These are phyloP conservation scores for Corydoras maculifer DNA, from an alignment of 2,113 vertebrate genomes.

Conservation along the genomic window DNA sequence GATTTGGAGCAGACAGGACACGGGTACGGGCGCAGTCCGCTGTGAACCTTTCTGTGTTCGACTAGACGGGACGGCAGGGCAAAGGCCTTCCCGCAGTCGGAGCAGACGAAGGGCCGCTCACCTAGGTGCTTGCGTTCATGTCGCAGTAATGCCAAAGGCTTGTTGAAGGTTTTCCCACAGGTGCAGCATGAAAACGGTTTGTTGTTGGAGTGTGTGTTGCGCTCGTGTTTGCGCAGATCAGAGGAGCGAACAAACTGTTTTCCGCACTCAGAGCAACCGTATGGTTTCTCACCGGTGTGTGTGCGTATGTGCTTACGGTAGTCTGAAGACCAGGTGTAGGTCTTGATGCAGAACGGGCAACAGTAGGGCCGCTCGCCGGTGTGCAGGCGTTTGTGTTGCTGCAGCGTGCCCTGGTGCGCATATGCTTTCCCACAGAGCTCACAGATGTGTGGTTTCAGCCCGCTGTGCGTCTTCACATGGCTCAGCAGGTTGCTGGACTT, in stretches of 20 bases:
- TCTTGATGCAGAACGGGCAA: constrained; percentile 65
- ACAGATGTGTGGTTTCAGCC: constrained; percentile 70
- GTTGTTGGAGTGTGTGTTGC: constrained; percentile 72
- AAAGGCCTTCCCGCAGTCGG: constrained; percentile 68
- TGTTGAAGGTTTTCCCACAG: constrained; percentile 76
- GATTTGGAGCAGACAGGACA: constrained; percentile 57
- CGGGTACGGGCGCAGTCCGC: constrained; percentile 42
- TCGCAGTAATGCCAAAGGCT: constrained; percentile 69
- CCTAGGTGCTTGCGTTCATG: constrained; percentile 77
- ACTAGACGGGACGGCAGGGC: constrained; percentile 72
- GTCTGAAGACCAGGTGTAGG: constrained; percentile 69
- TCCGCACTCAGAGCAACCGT: constrained; percentile 59
- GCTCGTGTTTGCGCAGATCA: constrained; percentile 68
- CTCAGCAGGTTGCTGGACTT: constrained; percentile 74
- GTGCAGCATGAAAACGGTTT: constrained; percentile 72
- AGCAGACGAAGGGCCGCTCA: constrained; percentile 70
- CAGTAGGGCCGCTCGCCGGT: constrained; percentile 66
- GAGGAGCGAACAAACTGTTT: constrained; percentile 71
- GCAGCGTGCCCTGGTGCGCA: constrained; percentile 65
- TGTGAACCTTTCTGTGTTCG: constrained; percentile 73
- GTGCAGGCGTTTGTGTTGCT: constrained; percentile 70
- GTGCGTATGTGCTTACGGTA: constrained; percentile 67
- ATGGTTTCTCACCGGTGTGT: constrained; percentile 69
- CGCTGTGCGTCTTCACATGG: constrained; percentile 71
- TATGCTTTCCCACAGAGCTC: constrained; percentile 67